A percentile compares a stretch with the other conserved stretches of the same genome.
Conservation (phyloP, 37 sponge, comb jelly and placozoan genomes). For the Lycopodina hypogea region DNA sequence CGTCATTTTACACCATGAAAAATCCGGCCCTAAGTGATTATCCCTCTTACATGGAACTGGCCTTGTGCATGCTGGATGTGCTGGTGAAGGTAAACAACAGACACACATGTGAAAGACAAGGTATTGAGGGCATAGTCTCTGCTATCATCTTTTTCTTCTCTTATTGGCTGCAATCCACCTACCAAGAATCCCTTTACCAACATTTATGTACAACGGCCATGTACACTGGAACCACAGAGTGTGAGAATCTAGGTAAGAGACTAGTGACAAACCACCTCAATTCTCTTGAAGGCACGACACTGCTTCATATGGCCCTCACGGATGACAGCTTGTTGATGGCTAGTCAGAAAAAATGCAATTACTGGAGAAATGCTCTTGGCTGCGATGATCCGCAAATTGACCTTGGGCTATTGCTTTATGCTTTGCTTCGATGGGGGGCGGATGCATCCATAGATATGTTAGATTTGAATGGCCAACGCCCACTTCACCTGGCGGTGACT, state of each 20-base stretch:
- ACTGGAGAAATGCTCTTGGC: neutral
- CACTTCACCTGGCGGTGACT: constrained; percentile 28
- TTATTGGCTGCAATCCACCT: constrained; percentile 17
- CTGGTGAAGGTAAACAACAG: neutral
- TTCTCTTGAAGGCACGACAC: constrained; percentile 36
- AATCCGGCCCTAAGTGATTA: neutral
- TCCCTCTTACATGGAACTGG: neutral
- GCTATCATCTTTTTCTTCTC: constrained; percentile 22
- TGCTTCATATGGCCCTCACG: constrained; percentile 55
- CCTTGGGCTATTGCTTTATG: constrained; percentile 10
- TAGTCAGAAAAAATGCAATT: neutral
- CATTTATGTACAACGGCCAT: neutral
- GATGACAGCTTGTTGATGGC: neutral
- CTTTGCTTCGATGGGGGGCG: constrained; percentile 43
- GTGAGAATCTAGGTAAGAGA: constrained; percentile 27
- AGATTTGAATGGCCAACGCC: constrained; percentile 37
- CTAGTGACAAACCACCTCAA: constrained; percentile 44
- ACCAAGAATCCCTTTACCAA: neutral
- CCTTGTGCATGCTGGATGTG: constrained; percentile 3
- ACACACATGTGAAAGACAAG: constrained; percentile 13
- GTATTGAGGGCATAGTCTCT: constrained; percentile 18
- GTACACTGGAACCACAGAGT: constrained; percentile 19
- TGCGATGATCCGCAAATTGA: neutral
- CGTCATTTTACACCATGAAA: neutral
- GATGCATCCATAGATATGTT: constrained; percentile 26